These are phyloP conservation scores for Agelastica alni DNA, from an alignment of 2,888 invertebrate species.

Conservation along the genomic window DNA sequence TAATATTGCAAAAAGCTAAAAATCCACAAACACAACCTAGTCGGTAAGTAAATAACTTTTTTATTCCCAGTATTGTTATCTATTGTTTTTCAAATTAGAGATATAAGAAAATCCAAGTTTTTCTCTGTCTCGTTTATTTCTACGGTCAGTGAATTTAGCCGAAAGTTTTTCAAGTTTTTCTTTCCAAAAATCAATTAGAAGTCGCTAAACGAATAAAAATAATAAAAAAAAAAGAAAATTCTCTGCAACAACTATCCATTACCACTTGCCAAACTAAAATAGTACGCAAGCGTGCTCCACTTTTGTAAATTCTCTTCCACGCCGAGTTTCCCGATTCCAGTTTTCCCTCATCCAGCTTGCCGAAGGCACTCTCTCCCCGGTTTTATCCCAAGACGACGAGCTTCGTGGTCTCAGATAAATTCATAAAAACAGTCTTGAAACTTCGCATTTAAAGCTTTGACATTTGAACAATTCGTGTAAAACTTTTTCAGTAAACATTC, in stretches of 20 bases:
- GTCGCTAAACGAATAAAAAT: constrained; percentile 26
- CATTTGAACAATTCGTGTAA: too few species aligned
- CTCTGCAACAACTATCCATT: constrained; percentile 30
- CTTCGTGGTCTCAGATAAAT: constrained; percentile 9
- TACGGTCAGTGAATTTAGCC: constrained; percentile 15
- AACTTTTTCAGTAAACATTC: too few species aligned
- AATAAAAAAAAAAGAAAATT: constrained; percentile 28
- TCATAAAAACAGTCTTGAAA: neutral
- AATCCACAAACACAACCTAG: too few species aligned
- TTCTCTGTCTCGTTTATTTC: constrained; percentile 17
- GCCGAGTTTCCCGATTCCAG: constrained; percentile 35
- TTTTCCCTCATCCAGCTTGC: constrained; percentile 36
- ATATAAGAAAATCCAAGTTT: constrained; percentile 13
- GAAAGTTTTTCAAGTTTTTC: constrained; percentile 17
- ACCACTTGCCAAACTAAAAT: constrained; percentile 30
- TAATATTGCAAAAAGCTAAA: too few species aligned
- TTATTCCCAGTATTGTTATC: too few species aligned
- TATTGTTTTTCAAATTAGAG: neutral
- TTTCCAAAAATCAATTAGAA: constrained; percentile 28
- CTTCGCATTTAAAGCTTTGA: neutral
- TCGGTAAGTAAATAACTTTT: too few species aligned
- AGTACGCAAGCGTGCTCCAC: constrained; percentile 36
- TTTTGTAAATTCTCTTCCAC: constrained; percentile 34
- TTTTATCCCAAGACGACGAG: constrained; percentile 23
- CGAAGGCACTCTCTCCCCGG: constrained; percentile 29